A percentile compares a stretch with the other conserved stretches of the same genome.
Evolutionary conservation across 2,797 vertebrate species (phyloP).

Genomic region (Pseudochromis fuscus): DNA sequence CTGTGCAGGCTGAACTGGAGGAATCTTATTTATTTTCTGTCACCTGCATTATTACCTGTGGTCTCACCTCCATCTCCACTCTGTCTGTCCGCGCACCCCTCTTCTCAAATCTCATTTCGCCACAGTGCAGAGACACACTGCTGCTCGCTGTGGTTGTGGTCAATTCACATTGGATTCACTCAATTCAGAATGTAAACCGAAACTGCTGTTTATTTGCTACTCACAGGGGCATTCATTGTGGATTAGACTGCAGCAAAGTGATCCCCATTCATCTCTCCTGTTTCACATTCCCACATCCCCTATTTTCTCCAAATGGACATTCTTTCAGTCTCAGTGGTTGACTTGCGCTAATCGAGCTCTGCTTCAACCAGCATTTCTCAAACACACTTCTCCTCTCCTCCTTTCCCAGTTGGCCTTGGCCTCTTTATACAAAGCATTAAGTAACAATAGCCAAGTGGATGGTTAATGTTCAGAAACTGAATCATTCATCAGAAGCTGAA

Average conservation of each 20-base stretch:
- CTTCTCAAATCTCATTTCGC: slow-evolving; percentile 28
- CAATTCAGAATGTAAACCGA: slow-evolving; percentile 17
- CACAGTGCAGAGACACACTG: slow-evolving; percentile 7
- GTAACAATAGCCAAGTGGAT: slow-evolving; percentile 1
- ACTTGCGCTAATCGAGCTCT: slow-evolving; percentile 1
- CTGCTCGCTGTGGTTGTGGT: slow-evolving; percentile 28
- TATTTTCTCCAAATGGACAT: slow-evolving; percentile 16
- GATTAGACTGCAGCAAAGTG: slow-evolving; percentile 13
- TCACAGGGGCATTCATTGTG: slow-evolving; percentile 22
- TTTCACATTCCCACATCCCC: slow-evolving; percentile 8
- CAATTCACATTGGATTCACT: slow-evolving; percentile 26
- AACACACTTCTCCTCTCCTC: slow-evolving; percentile 1
- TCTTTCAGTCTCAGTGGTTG: slow-evolving; percentile 25
- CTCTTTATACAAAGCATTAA: too few species aligned
- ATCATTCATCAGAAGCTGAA: too few species aligned
- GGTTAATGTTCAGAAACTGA: slow-evolving; percentile 24
- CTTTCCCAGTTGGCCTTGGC: slow-evolving; percentile 22
- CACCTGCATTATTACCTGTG: slow-evolving; percentile 29
- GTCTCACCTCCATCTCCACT: slow-evolving; percentile 25
- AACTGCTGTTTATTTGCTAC: slow-evolving; percentile 20
- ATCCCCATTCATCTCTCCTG: slow-evolving; percentile 6
- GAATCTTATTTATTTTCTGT: slow-evolving; percentile 23
- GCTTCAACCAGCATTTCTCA: slow-evolving; percentile 9
- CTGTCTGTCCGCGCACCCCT: slow-evolving; percentile 7
- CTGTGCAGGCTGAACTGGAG: slow-evolving; percentile 7